Percentiles rank a stretch among this genome's conserved stretches.
Conservation (phyloP, 2,797 vertebrate species). For the Lithobates pipiens region DNA sequence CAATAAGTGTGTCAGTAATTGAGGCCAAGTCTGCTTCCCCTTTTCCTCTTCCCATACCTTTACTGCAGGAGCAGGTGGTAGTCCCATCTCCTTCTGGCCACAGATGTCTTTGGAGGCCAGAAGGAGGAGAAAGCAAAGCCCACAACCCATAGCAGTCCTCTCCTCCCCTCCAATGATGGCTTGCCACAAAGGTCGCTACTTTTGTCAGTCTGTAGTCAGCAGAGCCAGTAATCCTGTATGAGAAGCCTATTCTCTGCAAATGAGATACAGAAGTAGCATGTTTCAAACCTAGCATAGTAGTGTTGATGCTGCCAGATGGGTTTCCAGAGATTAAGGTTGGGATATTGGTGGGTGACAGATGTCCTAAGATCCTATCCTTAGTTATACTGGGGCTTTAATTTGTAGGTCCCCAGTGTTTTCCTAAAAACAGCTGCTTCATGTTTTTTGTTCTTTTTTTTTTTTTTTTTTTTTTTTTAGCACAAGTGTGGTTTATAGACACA, state of each 20-base stretch:
- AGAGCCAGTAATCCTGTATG: not conserved
- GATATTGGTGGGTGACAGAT: constrained; percentile 46
- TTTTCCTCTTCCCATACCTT: too few species aligned
- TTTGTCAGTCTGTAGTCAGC: too few species aligned
- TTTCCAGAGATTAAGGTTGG: constrained; percentile 39
- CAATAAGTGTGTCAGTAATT: too few species aligned
- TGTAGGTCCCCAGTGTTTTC: constrained; percentile 38
- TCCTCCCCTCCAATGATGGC: not conserved
- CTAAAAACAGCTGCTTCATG: constrained; percentile 47
- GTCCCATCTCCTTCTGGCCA: not conserved
- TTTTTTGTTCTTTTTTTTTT: constrained; percentile 37
- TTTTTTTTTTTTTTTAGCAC: constrained; percentile 14
- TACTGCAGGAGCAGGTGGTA: too few species aligned
- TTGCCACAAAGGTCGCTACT: not conserved
- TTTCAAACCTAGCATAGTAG: constrained; percentile 9
- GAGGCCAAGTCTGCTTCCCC: too few species aligned
- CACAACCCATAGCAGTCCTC: not conserved
- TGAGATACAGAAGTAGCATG: constrained; percentile 3
- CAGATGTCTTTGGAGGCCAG: not conserved
- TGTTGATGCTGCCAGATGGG: constrained; percentile 48
- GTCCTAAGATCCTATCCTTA: constrained; percentile 16
- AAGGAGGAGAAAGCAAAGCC: not conserved
- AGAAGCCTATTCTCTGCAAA: not conserved
- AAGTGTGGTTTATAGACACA: constrained; percentile 15
- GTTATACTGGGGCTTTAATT: constrained; percentile 37